These are phyloP conservation scores for Pelodiscus sinensis DNA, from an alignment of 2,113 vertebrate species.

Conservation along the genomic window DNA sequence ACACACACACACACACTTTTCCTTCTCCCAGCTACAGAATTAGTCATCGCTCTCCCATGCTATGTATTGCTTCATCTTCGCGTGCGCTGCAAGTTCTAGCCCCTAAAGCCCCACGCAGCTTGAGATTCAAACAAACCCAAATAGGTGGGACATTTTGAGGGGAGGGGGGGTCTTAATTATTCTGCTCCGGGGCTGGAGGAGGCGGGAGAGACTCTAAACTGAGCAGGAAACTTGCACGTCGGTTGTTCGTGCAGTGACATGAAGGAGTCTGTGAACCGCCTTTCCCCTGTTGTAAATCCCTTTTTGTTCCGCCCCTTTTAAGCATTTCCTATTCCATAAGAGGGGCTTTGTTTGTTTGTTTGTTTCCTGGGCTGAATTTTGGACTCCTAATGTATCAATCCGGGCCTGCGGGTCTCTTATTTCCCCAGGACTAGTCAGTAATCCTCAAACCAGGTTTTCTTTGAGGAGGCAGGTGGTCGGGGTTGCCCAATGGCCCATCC, in stretches of 20 bases:
- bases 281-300: background rate
- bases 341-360: background rate
- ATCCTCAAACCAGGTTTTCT: rapidly evolving
- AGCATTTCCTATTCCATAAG: rapidly evolving
- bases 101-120: too few relatives aligned
- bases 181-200: background rate
- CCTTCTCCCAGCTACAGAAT: background rate
- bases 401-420: background rate
- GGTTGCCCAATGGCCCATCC: background rate
- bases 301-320: background rate
- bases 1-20: background rate
- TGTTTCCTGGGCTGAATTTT: background rate
- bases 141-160: background rate
- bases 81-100: background rate
- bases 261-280: rapidly evolving
- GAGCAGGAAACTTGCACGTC: background rate
- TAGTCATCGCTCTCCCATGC: slow-evolving; percentile 16
- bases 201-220: background rate
- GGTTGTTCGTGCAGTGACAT: background rate
- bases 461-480: background rate
- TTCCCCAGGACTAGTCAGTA: background rate
- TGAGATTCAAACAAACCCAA: background rate
- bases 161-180: background rate
- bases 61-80: slow-evolving; percentile 10
- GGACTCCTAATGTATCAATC: rapidly evolving